Evolutionary conservation across 2,888 invertebrate species (phyloP).

Genomic region (Scaptomyza tumidula): DNA sequence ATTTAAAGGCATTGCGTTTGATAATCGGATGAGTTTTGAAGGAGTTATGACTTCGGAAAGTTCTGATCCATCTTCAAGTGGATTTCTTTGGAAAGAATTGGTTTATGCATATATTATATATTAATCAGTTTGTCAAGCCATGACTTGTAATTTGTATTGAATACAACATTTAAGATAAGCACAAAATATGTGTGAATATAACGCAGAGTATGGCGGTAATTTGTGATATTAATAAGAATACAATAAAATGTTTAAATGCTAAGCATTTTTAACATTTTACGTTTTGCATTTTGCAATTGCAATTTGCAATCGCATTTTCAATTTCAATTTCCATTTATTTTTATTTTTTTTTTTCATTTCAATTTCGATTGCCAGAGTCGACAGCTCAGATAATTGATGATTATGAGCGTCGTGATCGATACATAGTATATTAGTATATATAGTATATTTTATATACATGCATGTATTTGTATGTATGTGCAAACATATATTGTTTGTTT

Average conservation of each 20-base stretch:
- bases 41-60: no score
- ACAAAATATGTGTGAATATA: neutral
- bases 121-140: no score
- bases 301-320: constrained; percentile 24
- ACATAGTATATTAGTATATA: constrained; percentile 19
- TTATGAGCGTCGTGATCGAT: constrained; percentile 71
- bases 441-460: constrained; percentile 4
- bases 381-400: constrained; percentile 74
- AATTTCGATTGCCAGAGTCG: constrained; percentile 53
- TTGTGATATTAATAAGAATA: constrained; percentile 14
- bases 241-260: constrained; percentile 20
- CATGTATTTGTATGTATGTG: neutral
- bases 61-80: no score
- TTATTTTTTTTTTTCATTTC: constrained; percentile 26
- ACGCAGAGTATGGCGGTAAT: neutral
- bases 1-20: no score
- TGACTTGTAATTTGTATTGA: constrained; percentile 14
- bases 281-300: constrained; percentile 36
- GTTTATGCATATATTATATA: no score
- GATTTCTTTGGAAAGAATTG: no score
- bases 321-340: constrained; percentile 31
- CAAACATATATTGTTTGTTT: constrained; percentile 1
- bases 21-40: no score
- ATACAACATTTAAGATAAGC: constrained; percentile 32
- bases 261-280: constrained; percentile 21